These are phyloP conservation scores for Drosophila dunni DNA, from an alignment of 1,140 invertebrate species.

Conservation along the genomic window DNA sequence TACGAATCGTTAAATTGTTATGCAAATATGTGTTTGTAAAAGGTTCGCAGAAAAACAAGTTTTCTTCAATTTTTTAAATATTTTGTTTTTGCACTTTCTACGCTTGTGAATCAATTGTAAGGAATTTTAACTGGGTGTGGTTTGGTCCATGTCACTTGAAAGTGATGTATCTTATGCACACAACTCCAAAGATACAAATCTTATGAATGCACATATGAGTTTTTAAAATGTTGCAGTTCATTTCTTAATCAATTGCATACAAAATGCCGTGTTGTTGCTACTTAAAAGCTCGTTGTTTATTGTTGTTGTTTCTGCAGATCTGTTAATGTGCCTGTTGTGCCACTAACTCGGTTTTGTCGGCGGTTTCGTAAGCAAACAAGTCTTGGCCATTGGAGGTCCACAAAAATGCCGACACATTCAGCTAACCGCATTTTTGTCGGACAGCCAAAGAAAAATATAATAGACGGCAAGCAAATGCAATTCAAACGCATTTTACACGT, in stretches of 20 bases:
- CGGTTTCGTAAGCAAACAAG: conserved; percentile 56
- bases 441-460: conserved; percentile 34
- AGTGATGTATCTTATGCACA: conserved; percentile 8
- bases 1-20: conserved; percentile 35
- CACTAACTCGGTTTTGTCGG: conserved; percentile 42
- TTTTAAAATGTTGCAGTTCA: conserved; percentile 3
- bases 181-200: conserved; percentile 18
- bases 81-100: conserved; percentile 23
- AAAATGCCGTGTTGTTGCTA: conserved; percentile 25
- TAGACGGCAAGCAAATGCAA: conserved; percentile 49
- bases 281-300: conserved; percentile 14
- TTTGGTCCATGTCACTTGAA: conserved; percentile 4
- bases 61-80: conserved; percentile 17
- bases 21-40: conserved; percentile 47
- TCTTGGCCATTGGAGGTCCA: conserved; percentile 24
- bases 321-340: conserved; percentile 34
- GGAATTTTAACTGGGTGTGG: conserved; percentile 69
- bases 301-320: not conserved
- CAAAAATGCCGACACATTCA: conserved; percentile 46
- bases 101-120: conserved; percentile 66
- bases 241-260: conserved; percentile 46
- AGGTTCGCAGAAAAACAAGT: conserved; percentile 59
- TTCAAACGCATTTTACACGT: conserved; percentile 68
- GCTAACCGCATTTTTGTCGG: conserved; percentile 41
- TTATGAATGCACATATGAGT: not conserved